A percentile compares a stretch with the other conserved stretches of the same genome.
Conservation (phyloP, 2,888 invertebrate species). For the Aproaerema taeniolella region DNA sequence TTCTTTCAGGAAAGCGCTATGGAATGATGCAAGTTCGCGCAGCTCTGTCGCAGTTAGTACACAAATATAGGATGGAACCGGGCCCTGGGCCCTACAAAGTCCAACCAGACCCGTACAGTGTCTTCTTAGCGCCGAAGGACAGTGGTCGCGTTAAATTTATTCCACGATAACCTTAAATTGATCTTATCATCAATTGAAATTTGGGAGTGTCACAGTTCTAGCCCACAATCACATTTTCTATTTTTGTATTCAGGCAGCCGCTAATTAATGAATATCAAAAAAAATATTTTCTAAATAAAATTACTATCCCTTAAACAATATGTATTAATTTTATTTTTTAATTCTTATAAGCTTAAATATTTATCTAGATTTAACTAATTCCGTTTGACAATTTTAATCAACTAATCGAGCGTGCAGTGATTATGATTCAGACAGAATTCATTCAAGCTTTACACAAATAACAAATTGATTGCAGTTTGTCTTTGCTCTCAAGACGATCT, state of each 20-base stretch:
- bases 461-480: conserved; percentile 9
- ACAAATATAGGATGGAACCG: conserved; percentile 37
- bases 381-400: no score
- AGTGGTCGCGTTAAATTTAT: conserved; percentile 45
- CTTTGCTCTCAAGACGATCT: conserved; percentile 21
- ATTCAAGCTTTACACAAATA: not conserved
- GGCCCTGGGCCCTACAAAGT: conserved; percentile 30
- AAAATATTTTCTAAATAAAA: no score
- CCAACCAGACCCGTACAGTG: conserved; percentile 39
- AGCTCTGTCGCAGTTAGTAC: conserved; percentile 45
- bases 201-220: no score
- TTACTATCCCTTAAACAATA: no score
- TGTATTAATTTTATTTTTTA: no score
- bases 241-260: no score
- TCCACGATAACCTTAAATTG: conserved; percentile 27
- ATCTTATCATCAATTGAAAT: no score
- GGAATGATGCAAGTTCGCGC: conserved; percentile 56
- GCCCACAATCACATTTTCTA: no score
- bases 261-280: no score
- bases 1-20: conserved; percentile 51
- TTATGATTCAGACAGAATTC: no score
- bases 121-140: conserved; percentile 37
- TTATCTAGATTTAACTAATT: no score
- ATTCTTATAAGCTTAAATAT: no score
- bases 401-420: not conserved